These are phyloP conservation scores for Drosophila rellima DNA, from an alignment of 2,888 invertebrate species.

Conservation along the genomic window DNA sequence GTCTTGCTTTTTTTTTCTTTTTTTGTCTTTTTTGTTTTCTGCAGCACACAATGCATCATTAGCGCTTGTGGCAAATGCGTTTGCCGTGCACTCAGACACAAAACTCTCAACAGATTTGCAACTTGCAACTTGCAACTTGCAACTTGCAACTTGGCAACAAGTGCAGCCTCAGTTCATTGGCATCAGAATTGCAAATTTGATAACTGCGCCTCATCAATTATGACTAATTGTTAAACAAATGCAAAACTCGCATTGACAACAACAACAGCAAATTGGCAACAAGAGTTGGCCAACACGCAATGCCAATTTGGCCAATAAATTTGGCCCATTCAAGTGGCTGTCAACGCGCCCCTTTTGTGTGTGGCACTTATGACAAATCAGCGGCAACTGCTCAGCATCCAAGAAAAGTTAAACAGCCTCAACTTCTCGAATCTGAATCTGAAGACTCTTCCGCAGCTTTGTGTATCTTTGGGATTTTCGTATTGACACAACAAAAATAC, in stretches of 20 bases:
- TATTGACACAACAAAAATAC: slow-evolving; percentile 71
- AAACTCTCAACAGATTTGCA: slow-evolving; percentile 23
- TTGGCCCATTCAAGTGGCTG: slow-evolving; percentile 22
- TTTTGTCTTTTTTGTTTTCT: slow-evolving; percentile 12
- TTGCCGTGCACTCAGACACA: slow-evolving; percentile 65
- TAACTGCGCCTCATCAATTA: slow-evolving; percentile 71
- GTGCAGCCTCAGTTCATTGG: slow-evolving; percentile 76
- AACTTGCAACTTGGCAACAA: slow-evolving; percentile 71
- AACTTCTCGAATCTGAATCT: slow-evolving; percentile 16
- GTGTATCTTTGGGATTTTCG: slow-evolving; percentile 22
- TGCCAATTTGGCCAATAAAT: slow-evolving; percentile 65
- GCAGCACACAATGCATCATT: slow-evolving; percentile 80
- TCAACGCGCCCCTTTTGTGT: slow-evolving; percentile 63
- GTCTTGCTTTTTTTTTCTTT: slow-evolving; percentile 57
- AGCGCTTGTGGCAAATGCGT: slow-evolving; percentile 82
- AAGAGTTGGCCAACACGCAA: slow-evolving; percentile 54
- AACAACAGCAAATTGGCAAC: slow-evolving; percentile 40
- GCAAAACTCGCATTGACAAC: neutral
- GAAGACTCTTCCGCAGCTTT: slow-evolving; percentile 51
- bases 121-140: too few relatives aligned
- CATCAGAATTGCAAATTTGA: slow-evolving; percentile 59
- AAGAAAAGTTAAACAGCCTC: slow-evolving; percentile 38
- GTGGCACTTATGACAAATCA: slow-evolving; percentile 57
- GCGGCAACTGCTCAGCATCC: slow-evolving; percentile 72
- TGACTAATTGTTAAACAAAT: slow-evolving; percentile 75